Percentiles rank a stretch among this genome's conserved stretches.
Evolutionary conservation across 2,113 vertebrate genomes (phyloP).

Genomic region (Recurvirostra avosetta): DNA sequence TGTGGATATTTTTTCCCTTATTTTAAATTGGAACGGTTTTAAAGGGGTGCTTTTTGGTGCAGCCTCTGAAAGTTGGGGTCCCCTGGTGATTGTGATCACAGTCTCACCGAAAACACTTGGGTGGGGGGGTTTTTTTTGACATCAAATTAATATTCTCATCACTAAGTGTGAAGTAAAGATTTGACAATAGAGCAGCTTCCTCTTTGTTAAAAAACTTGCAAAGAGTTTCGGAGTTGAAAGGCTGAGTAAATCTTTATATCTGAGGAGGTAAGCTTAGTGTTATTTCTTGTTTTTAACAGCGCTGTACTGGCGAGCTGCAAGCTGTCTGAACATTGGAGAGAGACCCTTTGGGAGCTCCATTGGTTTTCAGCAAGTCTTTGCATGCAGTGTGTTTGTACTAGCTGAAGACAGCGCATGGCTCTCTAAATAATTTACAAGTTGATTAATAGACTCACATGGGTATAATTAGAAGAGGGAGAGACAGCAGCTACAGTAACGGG

Average conservation of each 20-base stretch:
- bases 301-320: conserved; percentile 39
- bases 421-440: conserved; percentile 99
- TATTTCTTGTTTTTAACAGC: conserved; percentile 54
- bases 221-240: conserved; percentile 70
- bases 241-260: conserved; percentile 56
- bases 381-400: conserved; percentile 84
- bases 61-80: conserved; percentile 20
- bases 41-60: conserved; percentile 13
- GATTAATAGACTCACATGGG: conserved; percentile 99
- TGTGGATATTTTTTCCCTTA: not conserved
- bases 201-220: conserved; percentile 70
- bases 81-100: conserved; percentile 35
- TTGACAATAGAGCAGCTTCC: conserved; percentile 53
- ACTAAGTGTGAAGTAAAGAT: conserved; percentile 37
- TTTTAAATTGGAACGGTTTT: conserved; percentile 1
- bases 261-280: conserved; percentile 62
- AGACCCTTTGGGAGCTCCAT: conserved; percentile 71
- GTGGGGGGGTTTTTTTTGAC: not conserved
- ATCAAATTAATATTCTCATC: conserved; percentile 72
- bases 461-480: conserved; percentile 99
- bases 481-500: conserved; percentile 92
- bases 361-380: conserved; percentile 70
- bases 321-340: conserved; percentile 60
- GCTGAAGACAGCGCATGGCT: conserved; percentile 89
- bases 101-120: not conserved